A percentile compares a stretch with the other conserved stretches of the same genome.
Evolutionary conservation across 2,888 invertebrate species (phyloP).

Genomic region (Amiota minor): DNA sequence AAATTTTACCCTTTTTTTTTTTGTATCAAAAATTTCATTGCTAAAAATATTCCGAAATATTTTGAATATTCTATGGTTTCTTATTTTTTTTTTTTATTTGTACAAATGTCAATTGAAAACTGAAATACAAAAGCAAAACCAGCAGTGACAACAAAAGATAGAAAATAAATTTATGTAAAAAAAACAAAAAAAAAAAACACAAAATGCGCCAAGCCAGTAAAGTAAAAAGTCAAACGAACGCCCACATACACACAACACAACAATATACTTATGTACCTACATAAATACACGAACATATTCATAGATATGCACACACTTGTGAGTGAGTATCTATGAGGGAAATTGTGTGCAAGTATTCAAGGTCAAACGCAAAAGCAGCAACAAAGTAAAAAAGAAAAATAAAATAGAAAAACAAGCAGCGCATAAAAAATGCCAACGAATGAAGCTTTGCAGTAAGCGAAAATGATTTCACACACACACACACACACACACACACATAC

Average conservation of each 20-base stretch:
- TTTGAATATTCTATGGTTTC: background rate
- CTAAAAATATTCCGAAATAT: background rate
- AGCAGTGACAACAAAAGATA: constrained; percentile 20
- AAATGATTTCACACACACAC: constrained; percentile 15
- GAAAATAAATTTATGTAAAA: constrained; percentile 14
- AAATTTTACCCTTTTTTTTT: constrained; percentile 21
- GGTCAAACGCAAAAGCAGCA: constrained; percentile 48
- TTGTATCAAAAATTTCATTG: constrained; percentile 37
- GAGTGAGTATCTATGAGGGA: constrained; percentile 10
- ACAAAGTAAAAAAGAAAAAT: constrained; percentile 33
- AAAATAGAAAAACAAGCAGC: constrained; percentile 42
- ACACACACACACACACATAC: constrained; percentile 14
- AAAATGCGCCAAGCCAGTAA: constrained; percentile 31
- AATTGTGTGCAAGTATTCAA: constrained; percentile 61
- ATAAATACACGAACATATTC: constrained; percentile 31
- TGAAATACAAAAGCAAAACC: constrained; percentile 31
- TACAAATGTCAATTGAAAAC: constrained; percentile 37
- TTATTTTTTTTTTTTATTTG: constrained; percentile 33
- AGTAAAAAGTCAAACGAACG: constrained; percentile 40
- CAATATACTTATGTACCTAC: constrained; percentile 17
- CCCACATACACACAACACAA: constrained; percentile 27
- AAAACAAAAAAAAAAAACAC: constrained; percentile 29
- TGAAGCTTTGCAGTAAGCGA: constrained; percentile 35
- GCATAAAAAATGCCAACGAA: constrained; percentile 45
- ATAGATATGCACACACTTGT: constrained; percentile 29